These are phyloP conservation scores for Pipra filicauda DNA, from an alignment of 2,113 vertebrate species.

Conservation along the genomic window DNA sequence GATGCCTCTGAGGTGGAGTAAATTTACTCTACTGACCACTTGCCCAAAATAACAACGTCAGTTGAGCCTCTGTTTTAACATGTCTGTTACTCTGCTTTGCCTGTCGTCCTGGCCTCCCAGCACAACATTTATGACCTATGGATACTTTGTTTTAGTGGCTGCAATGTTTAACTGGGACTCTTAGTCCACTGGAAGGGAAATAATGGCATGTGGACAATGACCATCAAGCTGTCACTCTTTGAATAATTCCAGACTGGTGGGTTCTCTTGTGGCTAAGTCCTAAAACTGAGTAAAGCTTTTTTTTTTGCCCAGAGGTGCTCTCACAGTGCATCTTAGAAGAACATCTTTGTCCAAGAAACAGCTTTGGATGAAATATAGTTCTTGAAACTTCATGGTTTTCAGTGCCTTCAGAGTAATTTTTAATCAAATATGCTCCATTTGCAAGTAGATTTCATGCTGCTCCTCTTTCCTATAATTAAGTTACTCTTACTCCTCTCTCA, in stretches of 20 bases:
- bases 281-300: neutral
- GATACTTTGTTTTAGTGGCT: neutral
- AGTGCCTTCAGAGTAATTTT: neutral
- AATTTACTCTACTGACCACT: slow-evolving; percentile 24
- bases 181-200: neutral
- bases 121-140: neutral
- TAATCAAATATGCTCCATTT: neutral
- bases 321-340: neutral
- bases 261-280: neutral
- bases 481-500: neutral
- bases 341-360: neutral
- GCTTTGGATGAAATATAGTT: neutral
- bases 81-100: neutral
- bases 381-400: neutral
- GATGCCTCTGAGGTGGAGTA: slow-evolving; percentile 41
- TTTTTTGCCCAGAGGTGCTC: neutral
- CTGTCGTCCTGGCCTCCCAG: neutral
- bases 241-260: neutral
- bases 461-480: neutral
- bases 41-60: neutral
- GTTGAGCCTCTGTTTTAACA: neutral
- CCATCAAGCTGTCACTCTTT: neutral
- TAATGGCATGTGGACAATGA: neutral
- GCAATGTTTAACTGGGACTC: neutral
- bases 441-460: neutral